Percentiles rank a stretch among this genome's conserved stretches.
These are phyloP conservation scores for Proisotoma minuta DNA, from an alignment of 2,888 invertebrate genomes.

Conservation along the genomic window DNA sequence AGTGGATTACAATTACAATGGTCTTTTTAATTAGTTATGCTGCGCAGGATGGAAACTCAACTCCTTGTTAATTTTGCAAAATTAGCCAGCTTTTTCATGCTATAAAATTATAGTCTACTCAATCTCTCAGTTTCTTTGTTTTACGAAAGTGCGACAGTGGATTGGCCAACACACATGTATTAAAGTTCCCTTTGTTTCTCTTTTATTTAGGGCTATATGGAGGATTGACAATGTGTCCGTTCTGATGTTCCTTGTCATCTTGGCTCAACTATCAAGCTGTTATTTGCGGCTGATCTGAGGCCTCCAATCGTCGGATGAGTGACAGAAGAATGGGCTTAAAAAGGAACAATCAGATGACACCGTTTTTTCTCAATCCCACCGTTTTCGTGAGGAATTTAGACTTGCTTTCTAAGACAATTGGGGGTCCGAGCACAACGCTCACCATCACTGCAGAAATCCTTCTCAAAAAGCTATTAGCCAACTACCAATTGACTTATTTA, in stretches of 20 bases:
- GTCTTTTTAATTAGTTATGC: conserved; percentile 46
- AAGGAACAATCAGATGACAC: conserved; percentile 35
- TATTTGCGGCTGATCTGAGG: neutral
- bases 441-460: no score
- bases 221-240: conserved; percentile 9
- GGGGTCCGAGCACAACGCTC: neutral
- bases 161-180: no score
- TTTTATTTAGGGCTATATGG: conserved; percentile 13
- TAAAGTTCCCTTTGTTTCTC: conserved; percentile 17
- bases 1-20: conserved; percentile 43
- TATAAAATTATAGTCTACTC: no score
- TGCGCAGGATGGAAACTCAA: no score
- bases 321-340: conserved; percentile 45
- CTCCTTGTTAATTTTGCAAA: no score
- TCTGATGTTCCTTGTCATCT: conserved; percentile 14
- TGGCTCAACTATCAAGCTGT: neutral
- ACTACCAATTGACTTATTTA: no score
- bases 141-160: no score
- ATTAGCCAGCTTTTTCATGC: no score
- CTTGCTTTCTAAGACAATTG: neutral
- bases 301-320: conserved; percentile 32
- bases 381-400: neutral
- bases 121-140: no score
- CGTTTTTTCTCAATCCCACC: conserved; percentile 16
- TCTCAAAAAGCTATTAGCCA: no score